phyloP scores from a whole-genome alignment of 2,888 invertebrate genomes.

The Drosophila diplacantha region DNA sequence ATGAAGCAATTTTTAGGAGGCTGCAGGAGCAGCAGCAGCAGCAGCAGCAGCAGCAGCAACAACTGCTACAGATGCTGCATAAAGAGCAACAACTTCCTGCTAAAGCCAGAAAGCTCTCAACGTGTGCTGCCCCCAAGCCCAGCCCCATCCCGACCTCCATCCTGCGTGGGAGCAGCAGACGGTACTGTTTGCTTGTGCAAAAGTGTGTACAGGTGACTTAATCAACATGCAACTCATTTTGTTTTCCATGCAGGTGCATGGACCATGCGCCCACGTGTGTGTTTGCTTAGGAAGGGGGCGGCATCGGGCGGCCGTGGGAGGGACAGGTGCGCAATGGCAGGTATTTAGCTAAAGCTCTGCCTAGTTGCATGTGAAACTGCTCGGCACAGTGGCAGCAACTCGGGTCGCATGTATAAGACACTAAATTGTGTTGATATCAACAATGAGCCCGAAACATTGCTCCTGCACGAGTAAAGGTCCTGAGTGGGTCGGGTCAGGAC shows the following conservation, averaged over 20 bases:
- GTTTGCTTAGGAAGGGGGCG: constrained; percentile 34
- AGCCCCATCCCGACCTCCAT: background rate
- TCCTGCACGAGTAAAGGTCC: constrained; percentile 34
- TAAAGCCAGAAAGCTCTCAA: constrained; percentile 61
- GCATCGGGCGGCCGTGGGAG: constrained; percentile 1
- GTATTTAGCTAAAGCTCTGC: constrained; percentile 65
- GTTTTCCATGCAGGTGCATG: constrained; percentile 42
- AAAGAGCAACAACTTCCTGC: constrained; percentile 67
- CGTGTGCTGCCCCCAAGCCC: constrained; percentile 11
- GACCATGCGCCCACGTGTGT: constrained; percentile 24
- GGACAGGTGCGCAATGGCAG: constrained; percentile 34
- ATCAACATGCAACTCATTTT: constrained; percentile 72
- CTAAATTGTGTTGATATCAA: constrained; percentile 74
- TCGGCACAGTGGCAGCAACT: constrained; percentile 31
- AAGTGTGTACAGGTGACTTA: constrained; percentile 72
- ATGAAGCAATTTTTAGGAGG: constrained; percentile 70
- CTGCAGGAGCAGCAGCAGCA: constrained; percentile 26
- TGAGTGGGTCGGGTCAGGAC: constrained; percentile 38
- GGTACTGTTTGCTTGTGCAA: constrained; percentile 55
- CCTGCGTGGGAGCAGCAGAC: constrained; percentile 24
- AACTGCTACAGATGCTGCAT: constrained; percentile 49
- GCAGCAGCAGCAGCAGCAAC: constrained; percentile 15
- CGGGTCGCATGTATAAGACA: constrained; percentile 60
- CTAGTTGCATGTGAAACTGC: constrained; percentile 46
- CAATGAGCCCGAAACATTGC: constrained; percentile 65